Conservation (phyloP, 35 echinoderm and acorn worm genomes). For the Apostichopus parvimensis region DNA sequence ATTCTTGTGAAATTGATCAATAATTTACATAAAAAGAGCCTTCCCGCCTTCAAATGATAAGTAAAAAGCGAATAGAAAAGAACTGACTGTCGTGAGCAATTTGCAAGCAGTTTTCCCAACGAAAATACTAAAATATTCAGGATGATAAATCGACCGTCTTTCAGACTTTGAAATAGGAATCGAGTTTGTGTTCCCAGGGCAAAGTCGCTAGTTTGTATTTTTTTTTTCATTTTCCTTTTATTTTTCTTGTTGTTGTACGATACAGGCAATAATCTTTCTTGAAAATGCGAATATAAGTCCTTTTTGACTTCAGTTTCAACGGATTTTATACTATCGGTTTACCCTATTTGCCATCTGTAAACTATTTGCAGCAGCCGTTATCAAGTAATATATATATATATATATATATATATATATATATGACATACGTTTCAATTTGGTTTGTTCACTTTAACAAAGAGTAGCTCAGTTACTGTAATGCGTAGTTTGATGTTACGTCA, state of each 20-base stretch:
- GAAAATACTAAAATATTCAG: background rate
- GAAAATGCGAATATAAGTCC: too few relatives aligned
- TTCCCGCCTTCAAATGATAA: background rate
- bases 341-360: too few relatives aligned
- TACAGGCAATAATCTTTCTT: too few relatives aligned
- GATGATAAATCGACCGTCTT: background rate
- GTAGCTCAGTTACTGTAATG: too few relatives aligned
- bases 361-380: too few relatives aligned
- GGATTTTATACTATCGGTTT: too few relatives aligned
- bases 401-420: too few relatives aligned
- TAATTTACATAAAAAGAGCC: background rate
- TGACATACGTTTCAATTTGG: too few relatives aligned
- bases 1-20: background rate
- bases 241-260: background rate
- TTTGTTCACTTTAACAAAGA: too few relatives aligned
- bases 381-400: too few relatives aligned
- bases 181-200: background rate
- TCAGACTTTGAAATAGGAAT: background rate
- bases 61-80: background rate
- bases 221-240: background rate
- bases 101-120: background rate
- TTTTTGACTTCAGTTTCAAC: too few relatives aligned
- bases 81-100: background rate
- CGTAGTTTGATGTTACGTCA: background rate
- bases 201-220: background rate